Conservation (phyloP, 2,797 vertebrate species). For the Mormyrus hasselquistii region DNA sequence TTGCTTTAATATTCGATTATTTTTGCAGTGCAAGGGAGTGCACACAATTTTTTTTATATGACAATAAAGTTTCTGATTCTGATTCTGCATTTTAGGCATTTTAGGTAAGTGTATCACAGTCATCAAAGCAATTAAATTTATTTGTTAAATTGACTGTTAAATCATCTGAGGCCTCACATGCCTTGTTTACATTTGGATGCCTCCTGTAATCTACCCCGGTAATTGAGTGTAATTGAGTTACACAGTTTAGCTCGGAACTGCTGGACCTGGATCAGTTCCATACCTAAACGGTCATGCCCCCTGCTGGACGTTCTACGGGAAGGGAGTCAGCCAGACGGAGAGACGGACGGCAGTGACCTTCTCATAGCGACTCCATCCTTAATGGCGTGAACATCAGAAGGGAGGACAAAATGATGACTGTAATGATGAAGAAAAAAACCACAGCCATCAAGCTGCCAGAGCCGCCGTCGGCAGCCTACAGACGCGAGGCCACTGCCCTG, state of each 20-base stretch:
- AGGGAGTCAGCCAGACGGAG: not conserved
- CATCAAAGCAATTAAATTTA: not conserved
- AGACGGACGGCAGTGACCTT: not conserved
- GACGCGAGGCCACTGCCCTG: not conserved
- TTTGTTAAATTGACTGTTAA: not conserved
- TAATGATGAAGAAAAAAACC: not conserved
- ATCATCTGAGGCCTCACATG: not conserved
- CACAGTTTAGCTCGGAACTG: not conserved
- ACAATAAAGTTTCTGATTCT: not conserved
- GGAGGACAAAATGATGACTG: not conserved
- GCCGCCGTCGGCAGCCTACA: too few relatives aligned
- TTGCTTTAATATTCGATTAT: not conserved
- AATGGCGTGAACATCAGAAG: not conserved
- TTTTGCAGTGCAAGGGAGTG: not conserved
- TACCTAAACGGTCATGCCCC: not conserved
- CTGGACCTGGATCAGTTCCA: not conserved
- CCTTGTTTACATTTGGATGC: not conserved
- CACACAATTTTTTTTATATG: not conserved
- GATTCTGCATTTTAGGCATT: not conserved
- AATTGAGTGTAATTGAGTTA: not conserved
- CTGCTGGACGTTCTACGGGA: not conserved
- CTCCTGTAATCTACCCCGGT: not conserved
- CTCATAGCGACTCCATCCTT: not conserved
- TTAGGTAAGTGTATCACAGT: too few relatives aligned
- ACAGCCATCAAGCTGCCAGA: not conserved